Conservation (phyloP, 2,888 invertebrate species). For the Lasioglossum vierecki region DNA sequence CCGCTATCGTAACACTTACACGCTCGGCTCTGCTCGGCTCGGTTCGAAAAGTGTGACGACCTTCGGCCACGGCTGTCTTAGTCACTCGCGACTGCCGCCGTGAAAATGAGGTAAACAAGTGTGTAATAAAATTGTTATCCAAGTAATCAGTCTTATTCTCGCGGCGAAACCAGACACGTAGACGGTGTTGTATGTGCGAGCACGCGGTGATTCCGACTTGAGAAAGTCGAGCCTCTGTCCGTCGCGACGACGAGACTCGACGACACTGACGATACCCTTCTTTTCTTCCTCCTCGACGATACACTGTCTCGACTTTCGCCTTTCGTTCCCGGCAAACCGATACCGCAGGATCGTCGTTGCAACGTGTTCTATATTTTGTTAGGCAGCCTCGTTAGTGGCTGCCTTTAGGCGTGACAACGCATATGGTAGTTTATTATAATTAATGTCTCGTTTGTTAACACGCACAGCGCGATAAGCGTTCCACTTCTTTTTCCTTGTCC, state of each 20-base stretch:
- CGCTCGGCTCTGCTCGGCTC: background rate
- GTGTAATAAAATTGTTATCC: slow-evolving; percentile 25
- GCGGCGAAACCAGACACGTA: background rate
- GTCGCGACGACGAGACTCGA: background rate
- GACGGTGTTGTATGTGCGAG: background rate
- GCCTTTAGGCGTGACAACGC: too few relatives aligned
- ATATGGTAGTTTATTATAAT: too few relatives aligned
- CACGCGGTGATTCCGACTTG: slow-evolving; percentile 8
- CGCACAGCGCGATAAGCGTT: background rate
- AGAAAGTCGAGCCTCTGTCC: slow-evolving; percentile 14
- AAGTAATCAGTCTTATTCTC: slow-evolving; percentile 24
- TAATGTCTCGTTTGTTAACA: background rate
- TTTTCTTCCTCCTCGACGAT: background rate
- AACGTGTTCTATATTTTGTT: background rate
- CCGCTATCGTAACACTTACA: slow-evolving; percentile 3
- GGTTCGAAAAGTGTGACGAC: slow-evolving; percentile 47
- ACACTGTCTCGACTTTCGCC: slow-evolving; percentile 8
- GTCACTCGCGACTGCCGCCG: slow-evolving; percentile 40
- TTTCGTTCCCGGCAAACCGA: background rate
- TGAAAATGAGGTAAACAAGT: slow-evolving; percentile 42
- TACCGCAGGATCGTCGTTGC: background rate
- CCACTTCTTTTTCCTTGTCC: background rate
- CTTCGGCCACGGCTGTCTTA: slow-evolving; percentile 41
- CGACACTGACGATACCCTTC: background rate
- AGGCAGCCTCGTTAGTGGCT: background rate